phyloP scores from a whole-genome alignment of 1,140 invertebrate species.

The Macrobrachium rosenbergii region DNA sequence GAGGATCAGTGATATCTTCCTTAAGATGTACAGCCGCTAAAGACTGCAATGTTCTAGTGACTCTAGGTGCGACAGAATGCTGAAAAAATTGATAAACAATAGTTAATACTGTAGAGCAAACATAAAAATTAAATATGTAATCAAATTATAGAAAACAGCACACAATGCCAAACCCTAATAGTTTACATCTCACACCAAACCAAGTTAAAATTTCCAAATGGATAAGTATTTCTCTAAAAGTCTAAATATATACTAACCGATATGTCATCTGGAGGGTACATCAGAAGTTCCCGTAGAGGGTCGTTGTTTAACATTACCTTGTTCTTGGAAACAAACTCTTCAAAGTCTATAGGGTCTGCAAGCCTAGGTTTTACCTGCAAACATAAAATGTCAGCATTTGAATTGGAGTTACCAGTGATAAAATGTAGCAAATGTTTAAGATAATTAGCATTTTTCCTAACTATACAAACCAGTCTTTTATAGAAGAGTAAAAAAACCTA shows the following conservation, averaged over 20 bases:
- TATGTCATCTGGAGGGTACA: slow-evolving; percentile 93
- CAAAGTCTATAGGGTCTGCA: slow-evolving; percentile 90
- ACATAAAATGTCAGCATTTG: not conserved
- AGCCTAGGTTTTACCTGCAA: slow-evolving; percentile 83
- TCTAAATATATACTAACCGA: slow-evolving; percentile 77
- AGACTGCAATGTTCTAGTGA: slow-evolving; percentile 60
- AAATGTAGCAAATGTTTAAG: not conserved
- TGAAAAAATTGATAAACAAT: slow-evolving; percentile 12
- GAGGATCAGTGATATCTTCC: slow-evolving; percentile 74
- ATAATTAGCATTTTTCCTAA: no score
- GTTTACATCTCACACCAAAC: no score
- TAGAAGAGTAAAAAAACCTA: no score
- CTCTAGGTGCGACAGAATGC: slow-evolving; percentile 63
- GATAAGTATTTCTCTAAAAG: no score
- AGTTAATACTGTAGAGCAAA: not conserved
- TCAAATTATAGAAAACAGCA: not conserved
- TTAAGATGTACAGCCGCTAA: slow-evolving; percentile 62
- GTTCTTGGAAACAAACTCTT: slow-evolving; percentile 89
- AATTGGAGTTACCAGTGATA: not conserved
- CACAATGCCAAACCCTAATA: no score
- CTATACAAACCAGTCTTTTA: no score
- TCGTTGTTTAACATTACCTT: slow-evolving; percentile 94
- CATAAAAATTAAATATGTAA: not conserved
- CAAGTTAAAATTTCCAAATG: no score
- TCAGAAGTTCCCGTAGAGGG: slow-evolving; percentile 87